Evolutionary conservation across 1,140 invertebrate genomes (phyloP).

Genomic region (Polypedilum vanderplanki): DNA sequence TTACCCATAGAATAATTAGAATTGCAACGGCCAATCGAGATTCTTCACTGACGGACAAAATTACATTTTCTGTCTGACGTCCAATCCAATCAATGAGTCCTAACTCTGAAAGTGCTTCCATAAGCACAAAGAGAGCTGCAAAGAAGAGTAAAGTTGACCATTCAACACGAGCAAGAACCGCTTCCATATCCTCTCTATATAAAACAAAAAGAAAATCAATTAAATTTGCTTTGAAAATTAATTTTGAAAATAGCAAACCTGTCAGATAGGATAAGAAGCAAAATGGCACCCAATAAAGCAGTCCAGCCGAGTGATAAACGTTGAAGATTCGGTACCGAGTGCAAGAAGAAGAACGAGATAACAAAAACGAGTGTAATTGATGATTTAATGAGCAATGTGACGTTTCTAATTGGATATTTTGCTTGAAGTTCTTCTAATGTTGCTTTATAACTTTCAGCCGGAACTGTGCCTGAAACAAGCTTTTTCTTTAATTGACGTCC

Average conservation of each 20-base stretch:
- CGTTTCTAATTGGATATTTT: constrained; percentile 69
- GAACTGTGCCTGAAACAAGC: background rate
- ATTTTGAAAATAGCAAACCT: constrained; percentile 30
- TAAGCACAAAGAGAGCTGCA: constrained; percentile 72
- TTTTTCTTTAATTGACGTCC: constrained; percentile 26
- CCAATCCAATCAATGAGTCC: constrained; percentile 64
- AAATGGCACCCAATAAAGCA: constrained; percentile 63
- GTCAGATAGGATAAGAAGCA: constrained; percentile 64
- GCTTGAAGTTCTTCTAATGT: background rate
- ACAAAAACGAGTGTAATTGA: constrained; percentile 55
- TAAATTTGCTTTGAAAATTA: no score
- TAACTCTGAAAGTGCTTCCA: constrained; percentile 51
- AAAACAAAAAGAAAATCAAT: no score
- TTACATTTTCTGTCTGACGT: constrained; percentile 53
- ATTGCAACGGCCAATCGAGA: constrained; percentile 58
- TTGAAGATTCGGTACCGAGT: constrained; percentile 51
- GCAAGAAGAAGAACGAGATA: constrained; percentile 58
- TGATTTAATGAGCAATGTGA: constrained; percentile 64
- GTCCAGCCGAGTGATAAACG: constrained; percentile 64
- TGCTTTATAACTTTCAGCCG: background rate
- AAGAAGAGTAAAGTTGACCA: constrained; percentile 82
- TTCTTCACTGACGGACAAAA: constrained; percentile 51
- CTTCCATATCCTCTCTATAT: constrained; percentile 59
- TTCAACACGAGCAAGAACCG: constrained; percentile 67
- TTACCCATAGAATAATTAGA: constrained; percentile 58